Evolutionary conservation across 2,797 vertebrate genomes (phyloP), one percentile per base, ranked within the genome.

Genomic region (Hephaestus fuliginosus): DNA sequence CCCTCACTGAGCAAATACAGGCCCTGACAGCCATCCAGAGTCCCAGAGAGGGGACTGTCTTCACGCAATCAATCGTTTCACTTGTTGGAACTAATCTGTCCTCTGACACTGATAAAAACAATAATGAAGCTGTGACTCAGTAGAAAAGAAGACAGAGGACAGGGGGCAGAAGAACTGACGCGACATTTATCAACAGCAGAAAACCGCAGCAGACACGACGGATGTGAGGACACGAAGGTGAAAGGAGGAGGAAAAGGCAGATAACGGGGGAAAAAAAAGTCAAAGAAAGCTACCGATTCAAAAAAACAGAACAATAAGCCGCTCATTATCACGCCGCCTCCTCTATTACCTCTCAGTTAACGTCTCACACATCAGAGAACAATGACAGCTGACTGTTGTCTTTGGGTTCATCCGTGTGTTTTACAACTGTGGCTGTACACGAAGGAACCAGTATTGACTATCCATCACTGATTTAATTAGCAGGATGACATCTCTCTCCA

Each of bases 401-500:
- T 70, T 74, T 1, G 49, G 65, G 15, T 80, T 83, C 52, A 44
- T 84, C 53, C 53, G 17, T 52, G 33, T 80, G 70, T 39, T 51
- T 75, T n/a, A 25, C 44, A 7, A 51, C 46, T 7, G 12, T 10
- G 77, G 57, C 78, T 82, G 73, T 76, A 58, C 64, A 74, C 52
- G 49, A 53, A 67, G 70, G 72, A 64, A 70, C 53, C 61, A 68
- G 69, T 57, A 88, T 61, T 78, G 80, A 87, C 70, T 46, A 84
- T 88, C 72, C 71, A 89, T 91, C 83, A 85, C 53, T 79, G 85
- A 82, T 81, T 83, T 75, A 88, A 90, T 86, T 85, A 86, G 63
- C 4, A 20, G 51, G 33, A 60, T 66, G 80, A 71, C 63, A 76
- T 83, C 57, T 78, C 71, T 73, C 66, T 78, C 81, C 74, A 74